Evolutionary conservation across 2,797 vertebrate species (phyloP).

Genomic region (Gymnoscopelus microlampas): DNA sequence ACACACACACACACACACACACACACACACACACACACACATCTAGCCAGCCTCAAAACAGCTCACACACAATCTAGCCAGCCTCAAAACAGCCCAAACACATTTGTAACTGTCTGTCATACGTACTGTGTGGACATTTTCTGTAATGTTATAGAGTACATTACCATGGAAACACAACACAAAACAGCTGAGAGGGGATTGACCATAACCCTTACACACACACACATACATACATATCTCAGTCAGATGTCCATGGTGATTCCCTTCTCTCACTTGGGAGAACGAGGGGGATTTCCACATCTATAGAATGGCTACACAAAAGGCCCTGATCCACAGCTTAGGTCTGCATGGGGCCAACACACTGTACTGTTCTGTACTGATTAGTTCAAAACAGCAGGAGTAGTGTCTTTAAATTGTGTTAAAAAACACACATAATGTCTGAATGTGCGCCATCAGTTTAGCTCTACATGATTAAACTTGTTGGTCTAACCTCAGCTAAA

Average conservation of each 20-base stretch:
- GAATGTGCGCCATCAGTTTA: no score
- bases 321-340: constrained; percentile 51
- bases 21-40: constrained; percentile 7
- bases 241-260: constrained; percentile 47
- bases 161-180: constrained; percentile 58
- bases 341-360: constrained; percentile 33
- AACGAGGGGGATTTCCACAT: constrained; percentile 70
- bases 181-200: constrained; percentile 54
- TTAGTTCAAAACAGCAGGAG: not conserved
- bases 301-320: constrained; percentile 38
- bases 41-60: no score
- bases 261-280: constrained; percentile 45
- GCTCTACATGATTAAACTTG: no score
- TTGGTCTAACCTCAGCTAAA: not conserved
- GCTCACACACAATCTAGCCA: not conserved
- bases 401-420: constrained; percentile 21
- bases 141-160: constrained; percentile 39
- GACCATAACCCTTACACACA: constrained; percentile 42
- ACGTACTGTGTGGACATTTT: constrained; percentile 6
- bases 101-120: constrained; percentile 5
- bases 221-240: constrained; percentile 8
- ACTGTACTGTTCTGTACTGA: not conserved
- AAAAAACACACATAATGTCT: constrained; percentile 8
- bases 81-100: not conserved
- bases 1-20: constrained; percentile 8